A percentile compares a stretch with the other conserved stretches of the same genome.
phyloP scores from a whole-genome alignment of 2,888 invertebrate species.

The Melipona bicolor region DNA sequence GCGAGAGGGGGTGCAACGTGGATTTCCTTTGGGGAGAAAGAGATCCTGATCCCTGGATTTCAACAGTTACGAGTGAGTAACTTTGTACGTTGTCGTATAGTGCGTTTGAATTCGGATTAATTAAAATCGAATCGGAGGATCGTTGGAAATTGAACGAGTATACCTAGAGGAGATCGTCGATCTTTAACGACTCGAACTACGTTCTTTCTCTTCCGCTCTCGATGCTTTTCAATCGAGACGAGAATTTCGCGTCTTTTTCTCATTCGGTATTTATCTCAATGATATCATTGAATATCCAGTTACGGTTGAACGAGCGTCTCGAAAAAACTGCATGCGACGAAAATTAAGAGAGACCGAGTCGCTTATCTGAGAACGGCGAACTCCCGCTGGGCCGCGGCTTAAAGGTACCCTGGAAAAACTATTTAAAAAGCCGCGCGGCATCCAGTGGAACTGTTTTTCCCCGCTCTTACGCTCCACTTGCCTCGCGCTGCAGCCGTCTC shows the following conservation, averaged over 20 bases:
- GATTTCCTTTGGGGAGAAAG: conserved; percentile 16
- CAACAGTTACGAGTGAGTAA: conserved; percentile 29
- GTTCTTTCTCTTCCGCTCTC: neutral
- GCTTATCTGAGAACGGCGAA: conserved; percentile 52
- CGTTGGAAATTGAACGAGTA: neutral
- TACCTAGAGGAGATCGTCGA: neutral
- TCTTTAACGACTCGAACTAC: neutral
- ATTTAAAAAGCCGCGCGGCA: conserved; percentile 58
- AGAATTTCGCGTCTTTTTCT: neutral
- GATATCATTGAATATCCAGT: neutral
- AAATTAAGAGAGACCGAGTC: conserved; percentile 48
- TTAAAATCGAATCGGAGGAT: conserved; percentile 3
- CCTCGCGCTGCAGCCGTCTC: conserved; percentile 19
- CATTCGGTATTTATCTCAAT: neutral
- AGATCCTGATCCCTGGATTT: neutral
- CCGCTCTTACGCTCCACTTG: conserved; percentile 19
- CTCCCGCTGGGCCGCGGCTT: conserved; percentile 62
- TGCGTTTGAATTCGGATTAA: neutral
- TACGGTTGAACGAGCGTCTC: conserved; percentile 48
- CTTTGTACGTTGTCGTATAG: neutral
- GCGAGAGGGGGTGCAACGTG: conserved; percentile 15
- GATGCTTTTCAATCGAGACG: neutral
- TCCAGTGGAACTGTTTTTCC: conserved; percentile 33
- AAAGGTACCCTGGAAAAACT: conserved; percentile 44
- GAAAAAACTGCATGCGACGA: conserved; percentile 40